A percentile compares a stretch with the other conserved stretches of the same genome.
Evolutionary conservation across 2,888 invertebrate genomes (phyloP).

Genomic region (Palloptera scutellata): DNA sequence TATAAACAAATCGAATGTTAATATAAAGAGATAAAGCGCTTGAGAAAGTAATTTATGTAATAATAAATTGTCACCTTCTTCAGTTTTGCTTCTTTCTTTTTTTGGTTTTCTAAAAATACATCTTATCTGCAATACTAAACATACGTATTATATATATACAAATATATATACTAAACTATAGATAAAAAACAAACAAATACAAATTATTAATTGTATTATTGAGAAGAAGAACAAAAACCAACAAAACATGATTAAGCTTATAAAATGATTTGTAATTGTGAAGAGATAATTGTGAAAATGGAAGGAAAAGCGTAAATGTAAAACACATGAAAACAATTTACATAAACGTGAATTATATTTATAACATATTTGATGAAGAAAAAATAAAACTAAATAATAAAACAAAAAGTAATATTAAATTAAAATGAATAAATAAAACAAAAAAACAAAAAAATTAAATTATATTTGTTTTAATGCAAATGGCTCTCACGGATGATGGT

Average conservation of each 20-base stretch:
- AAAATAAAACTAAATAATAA: slow-evolving; percentile 20
- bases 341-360: slow-evolving; percentile 5
- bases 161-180: slow-evolving; percentile 14
- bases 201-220: slow-evolving; percentile 33
- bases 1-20: no score
- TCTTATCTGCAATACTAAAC: slow-evolving; percentile 16
- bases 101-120: background rate
- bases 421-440: slow-evolving; percentile 16
- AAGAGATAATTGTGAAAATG: background rate
- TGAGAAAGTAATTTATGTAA: no score
- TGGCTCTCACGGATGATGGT: no score
- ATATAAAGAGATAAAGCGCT: no score
- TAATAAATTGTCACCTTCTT: no score
- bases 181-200: slow-evolving; percentile 26
- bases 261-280: background rate
- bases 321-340: background rate
- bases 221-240: background rate
- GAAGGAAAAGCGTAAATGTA: background rate
- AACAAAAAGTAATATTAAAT: slow-evolving; percentile 12
- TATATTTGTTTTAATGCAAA: slow-evolving; percentile 29
- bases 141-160: slow-evolving; percentile 35
- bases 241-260: background rate
- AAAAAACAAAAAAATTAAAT: slow-evolving; percentile 18
- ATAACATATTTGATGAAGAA: slow-evolving; percentile 31
- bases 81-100: no score